Evolutionary conservation across 2,888 invertebrate species (phyloP), one percentile per base, ranked within the genome.

Genomic region (Drosophila basisetae): DNA sequence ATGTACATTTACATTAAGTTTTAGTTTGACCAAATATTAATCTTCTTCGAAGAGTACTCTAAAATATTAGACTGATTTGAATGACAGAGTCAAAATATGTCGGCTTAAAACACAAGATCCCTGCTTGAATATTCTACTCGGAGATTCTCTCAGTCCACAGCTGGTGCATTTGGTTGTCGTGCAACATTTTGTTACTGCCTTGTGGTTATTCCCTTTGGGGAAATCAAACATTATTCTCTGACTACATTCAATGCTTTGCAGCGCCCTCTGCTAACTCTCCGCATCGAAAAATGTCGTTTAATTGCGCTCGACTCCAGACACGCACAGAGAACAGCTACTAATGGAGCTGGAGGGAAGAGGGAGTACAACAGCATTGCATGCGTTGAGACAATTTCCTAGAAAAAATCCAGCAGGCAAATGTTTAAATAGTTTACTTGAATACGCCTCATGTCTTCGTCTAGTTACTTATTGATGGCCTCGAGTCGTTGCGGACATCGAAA

Each of bases 201-300:
- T 77, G 63, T 50, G 30, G 67, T 33, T 67, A 81, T 78, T 81
- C 82, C 87, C 82, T 61, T 54, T 68, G 72, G 82, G 87, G 82
- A 75, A 66, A 84, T 73, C 64, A 76, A 80, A 72, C 76, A 78
- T 62, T 49, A 52, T 78, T 53, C 54, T 37, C 59, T 62, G 67
- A 22, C 47, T 61, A 59, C 56, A 64, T 63, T 41, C 37, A 28
- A 25, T 59, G n/a, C 53, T 37, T 39, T 16, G 25, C 16, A 28
- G 18, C 55, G 35, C 55, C 13, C 37, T 37, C 68, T 16, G 25
- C 47, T 47, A 9, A 18, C 18, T 31, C 49, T 60, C 22, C 60
- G 11, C 41, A 16, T 22, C 35, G 13, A 16, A 35, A 54, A 59
- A 64, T 59, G 62, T 59, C 50, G 59, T 62, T 49, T 68, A 52